Percentiles rank a stretch among this genome's conserved stretches.
phyloP scores from a whole-genome alignment of 2,113 vertebrate genomes.

The Phyllostomus hastatus region DNA sequence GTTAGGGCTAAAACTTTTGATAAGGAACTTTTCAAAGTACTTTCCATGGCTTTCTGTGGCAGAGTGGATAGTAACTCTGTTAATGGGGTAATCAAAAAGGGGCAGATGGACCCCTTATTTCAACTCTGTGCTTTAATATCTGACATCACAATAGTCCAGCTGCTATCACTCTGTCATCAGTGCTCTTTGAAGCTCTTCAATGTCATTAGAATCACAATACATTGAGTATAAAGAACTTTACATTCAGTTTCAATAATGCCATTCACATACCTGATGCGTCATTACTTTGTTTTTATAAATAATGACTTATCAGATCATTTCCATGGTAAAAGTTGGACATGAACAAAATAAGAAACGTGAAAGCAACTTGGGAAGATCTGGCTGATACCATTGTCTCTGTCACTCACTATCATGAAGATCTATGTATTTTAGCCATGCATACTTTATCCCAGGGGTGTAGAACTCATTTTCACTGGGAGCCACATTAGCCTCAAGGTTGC shows the following conservation, averaged over 20 bases:
- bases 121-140: background rate
- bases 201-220: background rate
- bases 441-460: background rate
- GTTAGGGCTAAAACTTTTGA: background rate
- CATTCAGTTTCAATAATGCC: background rate
- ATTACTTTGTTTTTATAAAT: background rate
- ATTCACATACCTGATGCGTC: background rate
- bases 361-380: background rate
- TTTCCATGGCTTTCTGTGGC: background rate
- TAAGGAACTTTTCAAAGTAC: background rate
- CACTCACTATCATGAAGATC: background rate
- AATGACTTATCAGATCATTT: background rate
- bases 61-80: background rate
- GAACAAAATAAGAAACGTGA: background rate
- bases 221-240: background rate
- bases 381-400: background rate
- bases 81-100: background rate
- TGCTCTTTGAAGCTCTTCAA: background rate
- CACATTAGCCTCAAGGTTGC: no score
- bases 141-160: background rate
- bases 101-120: background rate
- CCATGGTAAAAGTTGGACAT: background rate
- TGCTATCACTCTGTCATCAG: background rate
- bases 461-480: no score
- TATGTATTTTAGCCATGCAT: background rate